Conservation (phyloP, 2,888 invertebrate genomes). For the Drosophila kanekoi region DNA sequence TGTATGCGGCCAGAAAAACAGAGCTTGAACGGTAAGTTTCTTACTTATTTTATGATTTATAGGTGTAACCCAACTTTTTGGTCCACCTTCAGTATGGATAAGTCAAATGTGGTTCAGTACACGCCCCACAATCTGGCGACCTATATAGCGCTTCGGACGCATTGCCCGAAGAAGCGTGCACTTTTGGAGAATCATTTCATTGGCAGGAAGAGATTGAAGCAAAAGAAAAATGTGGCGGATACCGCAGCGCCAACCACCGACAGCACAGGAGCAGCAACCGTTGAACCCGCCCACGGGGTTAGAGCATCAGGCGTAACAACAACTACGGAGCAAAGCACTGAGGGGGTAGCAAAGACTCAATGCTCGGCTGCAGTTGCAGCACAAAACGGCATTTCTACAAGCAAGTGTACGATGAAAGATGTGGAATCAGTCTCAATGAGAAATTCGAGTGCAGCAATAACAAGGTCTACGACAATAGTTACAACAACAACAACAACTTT, state of each 20-base stretch:
- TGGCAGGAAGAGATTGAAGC: neutral
- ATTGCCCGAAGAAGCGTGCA: conserved; percentile 11
- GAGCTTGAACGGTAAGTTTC: conserved; percentile 28
- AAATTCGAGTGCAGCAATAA: neutral
- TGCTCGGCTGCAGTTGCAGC: neutral
- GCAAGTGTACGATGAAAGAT: too few species aligned
- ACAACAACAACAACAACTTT: neutral
- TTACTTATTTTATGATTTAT: neutral
- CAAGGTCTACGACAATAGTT: neutral
- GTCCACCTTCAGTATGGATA: conserved; percentile 14
- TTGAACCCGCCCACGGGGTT: too few species aligned
- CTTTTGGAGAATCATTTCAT: conserved; percentile 26
- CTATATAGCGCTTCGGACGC: conserved; percentile 19
- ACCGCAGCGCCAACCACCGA: too few species aligned
- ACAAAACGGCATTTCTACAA: neutral
- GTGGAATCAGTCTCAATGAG: neutral
- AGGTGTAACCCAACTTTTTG: rapidly evolving
- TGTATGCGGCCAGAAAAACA: conserved; percentile 22
- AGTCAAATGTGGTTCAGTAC: conserved; percentile 21
- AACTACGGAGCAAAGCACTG: too few species aligned
- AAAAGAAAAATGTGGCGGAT: neutral
- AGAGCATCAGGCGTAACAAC: neutral
- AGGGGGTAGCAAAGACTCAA: neutral
- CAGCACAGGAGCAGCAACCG: too few species aligned
- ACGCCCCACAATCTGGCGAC: conserved; percentile 24